phyloP scores from a whole-genome alignment of 2,888 invertebrate genomes.

The Bellardia bayeri region DNA sequence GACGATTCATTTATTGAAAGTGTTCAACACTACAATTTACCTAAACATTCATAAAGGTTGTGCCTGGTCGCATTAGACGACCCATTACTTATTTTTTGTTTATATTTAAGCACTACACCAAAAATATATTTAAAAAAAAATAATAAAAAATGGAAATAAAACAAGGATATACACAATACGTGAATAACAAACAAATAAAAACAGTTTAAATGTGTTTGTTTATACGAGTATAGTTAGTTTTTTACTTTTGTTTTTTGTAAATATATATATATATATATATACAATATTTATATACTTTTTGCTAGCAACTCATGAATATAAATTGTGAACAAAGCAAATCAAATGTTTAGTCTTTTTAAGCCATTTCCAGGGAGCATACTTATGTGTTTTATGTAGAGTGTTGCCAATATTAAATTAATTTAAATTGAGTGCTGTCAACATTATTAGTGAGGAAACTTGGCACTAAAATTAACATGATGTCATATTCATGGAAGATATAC shows the following conservation, averaged over 20 bases:
- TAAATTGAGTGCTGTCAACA: conserved; percentile 11
- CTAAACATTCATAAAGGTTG: too few species aligned
- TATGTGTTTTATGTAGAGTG: background rate
- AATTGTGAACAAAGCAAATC: conserved; percentile 49
- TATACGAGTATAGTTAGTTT: conserved; percentile 20
- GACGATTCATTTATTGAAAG: too few species aligned
- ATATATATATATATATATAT: background rate
- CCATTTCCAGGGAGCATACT: conserved; percentile 5
- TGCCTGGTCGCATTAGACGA: background rate
- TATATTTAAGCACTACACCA: conserved; percentile 31
- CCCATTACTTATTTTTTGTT: background rate
- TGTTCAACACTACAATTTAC: too few species aligned
- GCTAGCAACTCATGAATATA: conserved; percentile 58
- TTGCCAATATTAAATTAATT: conserved; percentile 50
- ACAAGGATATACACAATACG: conserved; percentile 57
- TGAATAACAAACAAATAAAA: conserved; percentile 66
- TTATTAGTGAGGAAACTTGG: background rate
- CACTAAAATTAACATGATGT: background rate
- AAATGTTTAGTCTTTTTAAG: conserved; percentile 45
- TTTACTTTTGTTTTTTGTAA: conserved; percentile 17
- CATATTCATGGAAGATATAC: background rate
- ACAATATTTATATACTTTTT: conserved; percentile 10
- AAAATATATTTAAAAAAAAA: background rate
- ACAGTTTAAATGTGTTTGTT: conserved; percentile 49
- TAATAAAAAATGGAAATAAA: conserved; percentile 37